phyloP scores from a whole-genome alignment of 2,888 invertebrate species.

The Rhorus exstirpatorius region DNA sequence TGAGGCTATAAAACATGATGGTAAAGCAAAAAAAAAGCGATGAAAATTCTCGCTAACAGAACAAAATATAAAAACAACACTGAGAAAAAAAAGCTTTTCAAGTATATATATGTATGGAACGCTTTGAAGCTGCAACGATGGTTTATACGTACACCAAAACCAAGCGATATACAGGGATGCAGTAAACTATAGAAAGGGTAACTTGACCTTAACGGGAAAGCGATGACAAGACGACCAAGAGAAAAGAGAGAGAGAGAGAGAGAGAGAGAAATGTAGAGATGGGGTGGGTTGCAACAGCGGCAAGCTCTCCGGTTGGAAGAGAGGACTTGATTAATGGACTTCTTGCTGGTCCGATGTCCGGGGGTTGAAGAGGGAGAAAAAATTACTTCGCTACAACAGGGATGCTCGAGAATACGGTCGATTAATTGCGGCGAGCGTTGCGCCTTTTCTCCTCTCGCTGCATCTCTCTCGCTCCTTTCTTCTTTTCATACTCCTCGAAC shows the following conservation, averaged over 20 bases:
- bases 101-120: slow-evolving; percentile 17
- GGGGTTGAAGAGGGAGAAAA: slow-evolving; percentile 67
- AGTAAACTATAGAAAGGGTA: slow-evolving; percentile 23
- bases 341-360: slow-evolving; percentile 77
- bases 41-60: slow-evolving; percentile 38
- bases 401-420: slow-evolving; percentile 75
- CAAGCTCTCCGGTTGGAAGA: slow-evolving; percentile 56
- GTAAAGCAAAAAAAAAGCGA: slow-evolving; percentile 8
- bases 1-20: not conserved
- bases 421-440: slow-evolving; percentile 77
- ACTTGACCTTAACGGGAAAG: slow-evolving; percentile 23
- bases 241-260: slow-evolving; percentile 34
- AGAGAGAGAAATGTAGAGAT: slow-evolving; percentile 34
- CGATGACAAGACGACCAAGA: not conserved
- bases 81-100: not conserved
- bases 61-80: slow-evolving; percentile 5
- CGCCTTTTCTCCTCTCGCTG: slow-evolving; percentile 45
- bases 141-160: slow-evolving; percentile 41
- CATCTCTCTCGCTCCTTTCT: slow-evolving; percentile 36
- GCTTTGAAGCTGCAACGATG: slow-evolving; percentile 37
- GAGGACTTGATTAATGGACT: slow-evolving; percentile 80
- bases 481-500: not conserved
- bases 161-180: slow-evolving; percentile 14
- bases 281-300: slow-evolving; percentile 56
- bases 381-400: slow-evolving; percentile 71